phyloP scores from a whole-genome alignment of 1,140 invertebrate genomes.

The Planococcus citri region DNA sequence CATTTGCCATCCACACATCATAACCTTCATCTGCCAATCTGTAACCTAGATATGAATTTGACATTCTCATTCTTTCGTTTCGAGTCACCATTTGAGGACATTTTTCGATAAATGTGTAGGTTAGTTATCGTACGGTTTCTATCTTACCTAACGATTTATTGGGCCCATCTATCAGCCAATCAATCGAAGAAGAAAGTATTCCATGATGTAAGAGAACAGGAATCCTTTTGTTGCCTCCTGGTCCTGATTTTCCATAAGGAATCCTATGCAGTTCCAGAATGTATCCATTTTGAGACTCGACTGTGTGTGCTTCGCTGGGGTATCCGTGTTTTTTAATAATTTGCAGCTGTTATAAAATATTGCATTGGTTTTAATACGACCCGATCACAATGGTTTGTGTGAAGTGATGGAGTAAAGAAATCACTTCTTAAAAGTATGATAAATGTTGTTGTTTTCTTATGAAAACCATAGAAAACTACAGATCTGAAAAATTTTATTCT shows the following conservation, averaged over 20 bases:
- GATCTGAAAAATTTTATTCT: too few species aligned
- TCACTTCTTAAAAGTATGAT: too few species aligned
- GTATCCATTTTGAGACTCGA: constrained; percentile 55
- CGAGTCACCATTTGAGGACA: too few species aligned
- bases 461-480: too few species aligned
- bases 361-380: too few species aligned
- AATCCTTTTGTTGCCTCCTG: constrained; percentile 32
- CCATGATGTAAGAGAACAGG: constrained; percentile 55
- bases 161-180: constrained; percentile 50
- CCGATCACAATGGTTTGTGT: neutral
- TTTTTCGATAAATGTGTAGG: too few species aligned
- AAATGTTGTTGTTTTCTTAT: too few species aligned
- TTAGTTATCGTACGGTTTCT: too few species aligned
- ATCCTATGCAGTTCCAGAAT: constrained; percentile 53
- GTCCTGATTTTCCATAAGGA: constrained; percentile 31
- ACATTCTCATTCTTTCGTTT: too few species aligned
- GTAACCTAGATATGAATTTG: constrained; percentile 35
- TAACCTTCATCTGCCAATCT: constrained; percentile 47
- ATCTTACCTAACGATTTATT: constrained; percentile 47
- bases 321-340: constrained; percentile 45
- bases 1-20: constrained; percentile 57
- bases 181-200: constrained; percentile 47
- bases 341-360: too few species aligned
- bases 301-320: constrained; percentile 47
- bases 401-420: too few species aligned